Conservation (phyloP, 2,888 invertebrate species). For the Drosophila demipolita region DNA sequence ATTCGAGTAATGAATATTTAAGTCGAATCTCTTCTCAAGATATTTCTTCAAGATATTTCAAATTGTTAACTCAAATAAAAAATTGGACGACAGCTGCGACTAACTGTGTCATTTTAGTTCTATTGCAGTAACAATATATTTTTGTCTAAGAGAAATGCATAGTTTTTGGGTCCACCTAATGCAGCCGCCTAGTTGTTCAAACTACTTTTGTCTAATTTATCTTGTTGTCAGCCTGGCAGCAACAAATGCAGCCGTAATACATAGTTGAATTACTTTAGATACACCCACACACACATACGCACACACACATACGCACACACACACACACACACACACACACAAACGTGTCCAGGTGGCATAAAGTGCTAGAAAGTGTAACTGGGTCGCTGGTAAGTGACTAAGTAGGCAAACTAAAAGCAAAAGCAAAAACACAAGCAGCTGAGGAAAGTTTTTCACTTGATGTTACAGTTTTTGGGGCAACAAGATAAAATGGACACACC, state of each 20-base stretch:
- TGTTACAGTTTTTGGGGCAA: conserved; percentile 50
- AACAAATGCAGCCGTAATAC: conserved; percentile 67
- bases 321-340: neutral
- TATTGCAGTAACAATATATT: neutral
- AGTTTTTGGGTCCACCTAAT: conserved; percentile 9
- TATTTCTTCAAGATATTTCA: neutral
- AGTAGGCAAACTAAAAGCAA: conserved; percentile 60
- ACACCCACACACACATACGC: conserved; percentile 5
- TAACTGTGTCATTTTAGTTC: neutral
- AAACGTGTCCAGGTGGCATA: conserved; percentile 45
- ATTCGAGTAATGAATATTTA: neutral
- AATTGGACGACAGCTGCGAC: neutral
- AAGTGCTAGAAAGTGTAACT: conserved; percentile 57
- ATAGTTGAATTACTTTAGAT: conserved; percentile 49
- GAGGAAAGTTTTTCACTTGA: conserved; percentile 65
- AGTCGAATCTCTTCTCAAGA: neutral
- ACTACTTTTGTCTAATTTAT: conserved; percentile 70
- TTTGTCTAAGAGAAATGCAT: conserved; percentile 1
- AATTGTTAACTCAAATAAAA: neutral
- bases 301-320: conserved; percentile 5
- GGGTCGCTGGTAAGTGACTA: conserved; percentile 61
- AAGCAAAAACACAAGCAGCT: conserved; percentile 50
- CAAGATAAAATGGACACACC: conserved; percentile 76
- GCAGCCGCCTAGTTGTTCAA: conserved; percentile 44
- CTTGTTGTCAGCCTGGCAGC: conserved; percentile 75